Evolutionary conservation across 2,888 invertebrate species (phyloP).

Genomic region (Pristionchus maxplancki): DNA sequence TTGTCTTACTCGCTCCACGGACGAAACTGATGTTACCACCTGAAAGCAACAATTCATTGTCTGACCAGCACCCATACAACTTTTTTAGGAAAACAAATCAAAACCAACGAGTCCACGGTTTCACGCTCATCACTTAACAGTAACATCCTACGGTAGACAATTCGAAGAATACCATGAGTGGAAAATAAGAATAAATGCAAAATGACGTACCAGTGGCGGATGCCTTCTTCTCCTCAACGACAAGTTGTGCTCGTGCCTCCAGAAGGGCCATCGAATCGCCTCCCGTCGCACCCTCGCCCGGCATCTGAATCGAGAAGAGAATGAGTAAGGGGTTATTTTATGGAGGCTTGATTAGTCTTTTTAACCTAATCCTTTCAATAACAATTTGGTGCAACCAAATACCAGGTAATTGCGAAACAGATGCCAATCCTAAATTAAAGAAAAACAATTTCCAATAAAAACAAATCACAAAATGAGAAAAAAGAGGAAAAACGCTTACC

Average conservation of each 20-base stretch:
- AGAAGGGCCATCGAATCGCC: conserved; percentile 92
- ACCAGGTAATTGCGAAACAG: too few species aligned
- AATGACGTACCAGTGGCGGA: conserved; percentile 35
- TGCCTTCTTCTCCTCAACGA: conserved; percentile 66
- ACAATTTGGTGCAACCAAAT: too few species aligned
- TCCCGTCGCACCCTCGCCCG: conserved; percentile 86
- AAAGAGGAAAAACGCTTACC: conserved; percentile 28
- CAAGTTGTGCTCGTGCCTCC: conserved; percentile 85
- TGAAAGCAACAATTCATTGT: neutral
- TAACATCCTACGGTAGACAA: conserved; percentile 1
- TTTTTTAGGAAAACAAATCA: too few species aligned
- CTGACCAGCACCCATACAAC: too few species aligned
- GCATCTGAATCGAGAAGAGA: conserved; percentile 66
- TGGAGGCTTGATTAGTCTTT: too few species aligned
- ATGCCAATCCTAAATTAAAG: too few species aligned
- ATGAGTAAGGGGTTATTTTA: neutral
- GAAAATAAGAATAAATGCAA: neutral
- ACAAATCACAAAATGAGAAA: neutral
- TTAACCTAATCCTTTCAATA: too few species aligned
- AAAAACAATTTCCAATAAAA: neutral
- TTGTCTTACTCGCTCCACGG: conserved; percentile 81
- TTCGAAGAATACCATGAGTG: neutral
- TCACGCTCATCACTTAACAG: conserved; percentile 50
- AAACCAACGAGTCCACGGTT: conserved; percentile 9
- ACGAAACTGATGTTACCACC: conserved; percentile 81